Base-by-base conservation (phyloP, 2,888 invertebrate species). In the Dolomedes plantarius region DNA sequence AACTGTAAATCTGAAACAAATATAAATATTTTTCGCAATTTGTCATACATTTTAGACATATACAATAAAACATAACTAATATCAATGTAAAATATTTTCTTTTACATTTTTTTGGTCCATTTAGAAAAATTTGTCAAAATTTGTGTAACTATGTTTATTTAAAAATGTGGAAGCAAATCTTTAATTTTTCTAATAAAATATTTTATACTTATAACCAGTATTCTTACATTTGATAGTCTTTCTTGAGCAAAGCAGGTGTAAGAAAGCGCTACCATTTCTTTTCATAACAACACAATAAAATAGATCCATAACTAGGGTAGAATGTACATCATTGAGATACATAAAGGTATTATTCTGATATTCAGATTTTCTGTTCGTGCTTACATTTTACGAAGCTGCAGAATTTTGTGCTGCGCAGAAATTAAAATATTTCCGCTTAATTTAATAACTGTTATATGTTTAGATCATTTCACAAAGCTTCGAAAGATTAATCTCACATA, bases 191-290 rank as follows among this genome's bases (percentile, higher is more conserved):
- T 6, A 19, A 6, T 3, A 56, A 56, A 56, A 23, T 23, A 7
- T 56, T 19, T 23, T 5, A 56, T 56, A 23, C 5, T 46, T 23
- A 56, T 56, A 56, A 23, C 5, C 23, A 23, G 23, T 23, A 56
- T 6, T 5, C 2, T 23, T 56, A 5, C 16, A n/a, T n/a, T n/a
- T 11, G 11, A 5, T 19, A 56, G 6, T 19, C 1, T 6, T 23
- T 56, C 75, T 82, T 82, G 82, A 82, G 82, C 82, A 82, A 82
- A 75, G 82, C 82, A 82, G 82, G 82, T 82, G 82, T 82, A 68
- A 74, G 41, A 82, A 46, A 23, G 5, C 19, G 3, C 16, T 23
- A 46, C 13, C 1, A 23, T 56, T 23, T 56, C 16, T 23, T 46
- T 3, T 16, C 19, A 7, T 16, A 16, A n/a, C 23, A 56, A 56